Percentiles rank a stretch among this genome's conserved stretches.
Conservation (phyloP, 1,140 invertebrate genomes). For the Planococcus citri region DNA sequence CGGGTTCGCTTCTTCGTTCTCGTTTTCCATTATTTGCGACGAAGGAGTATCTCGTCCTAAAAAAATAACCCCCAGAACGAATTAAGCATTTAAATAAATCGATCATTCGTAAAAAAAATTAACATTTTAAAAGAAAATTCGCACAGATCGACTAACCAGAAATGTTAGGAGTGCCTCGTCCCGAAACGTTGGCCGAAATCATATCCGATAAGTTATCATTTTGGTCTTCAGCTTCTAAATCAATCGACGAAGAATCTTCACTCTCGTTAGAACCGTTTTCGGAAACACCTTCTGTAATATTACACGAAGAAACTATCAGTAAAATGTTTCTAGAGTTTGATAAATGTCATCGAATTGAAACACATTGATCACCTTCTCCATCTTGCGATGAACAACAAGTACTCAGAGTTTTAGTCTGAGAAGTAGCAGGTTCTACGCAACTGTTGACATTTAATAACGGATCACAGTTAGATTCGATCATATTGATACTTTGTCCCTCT, state of each 20-base stretch:
- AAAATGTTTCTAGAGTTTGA: too few relatives aligned
- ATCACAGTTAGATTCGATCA: not conserved
- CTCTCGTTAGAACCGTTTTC: constrained; percentile 91
- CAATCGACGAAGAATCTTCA: constrained; percentile 81
- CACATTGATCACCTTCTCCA: not conserved
- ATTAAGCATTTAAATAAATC: not conserved
- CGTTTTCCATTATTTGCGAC: constrained; percentile 76
- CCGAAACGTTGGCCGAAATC: constrained; percentile 82
- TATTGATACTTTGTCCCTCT: not conserved
- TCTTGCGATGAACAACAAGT: constrained; percentile 15
- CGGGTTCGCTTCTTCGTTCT: constrained; percentile 40
- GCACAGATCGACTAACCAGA: constrained; percentile 47
- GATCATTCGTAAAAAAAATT: too few relatives aligned
- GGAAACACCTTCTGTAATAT: constrained; percentile 68
- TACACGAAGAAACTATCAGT: not conserved
- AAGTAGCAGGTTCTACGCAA: not conserved
- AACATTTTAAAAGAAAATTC: not conserved
- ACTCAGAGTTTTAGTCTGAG: not conserved
- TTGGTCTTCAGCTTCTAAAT: constrained; percentile 65
- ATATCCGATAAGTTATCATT: constrained; percentile 92
- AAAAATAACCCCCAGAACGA: not conserved
- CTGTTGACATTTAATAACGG: not conserved
- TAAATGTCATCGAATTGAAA: too few relatives aligned
- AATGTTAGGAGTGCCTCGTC: constrained; percentile 74
- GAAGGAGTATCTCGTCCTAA: constrained; percentile 85